Evolutionary conservation across 2,797 vertebrate species (phyloP).

Genomic region (Argyrosomus regius): DNA sequence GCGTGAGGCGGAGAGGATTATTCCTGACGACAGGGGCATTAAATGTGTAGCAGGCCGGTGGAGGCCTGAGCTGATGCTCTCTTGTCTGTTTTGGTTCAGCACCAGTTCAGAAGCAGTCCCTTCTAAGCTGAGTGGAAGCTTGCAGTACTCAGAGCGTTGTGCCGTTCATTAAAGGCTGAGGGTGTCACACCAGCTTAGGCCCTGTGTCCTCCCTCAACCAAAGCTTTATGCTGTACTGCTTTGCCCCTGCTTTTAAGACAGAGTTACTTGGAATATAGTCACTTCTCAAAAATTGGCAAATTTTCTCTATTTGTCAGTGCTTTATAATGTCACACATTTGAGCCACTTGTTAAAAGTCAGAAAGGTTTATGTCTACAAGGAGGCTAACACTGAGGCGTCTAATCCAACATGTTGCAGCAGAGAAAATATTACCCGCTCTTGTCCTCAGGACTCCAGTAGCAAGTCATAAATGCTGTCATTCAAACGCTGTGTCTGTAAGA

Average conservation of each 20-base stretch:
- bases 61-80: slow-evolving; percentile 79
- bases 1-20: slow-evolving; percentile 79
- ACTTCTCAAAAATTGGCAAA: slow-evolving; percentile 54
- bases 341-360: slow-evolving; percentile 61
- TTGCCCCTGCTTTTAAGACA: slow-evolving; percentile 62
- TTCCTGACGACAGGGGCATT: slow-evolving; percentile 84
- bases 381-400: slow-evolving; percentile 45
- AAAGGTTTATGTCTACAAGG: slow-evolving; percentile 57
- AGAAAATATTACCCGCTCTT: slow-evolving; percentile 57
- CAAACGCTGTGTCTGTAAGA: slow-evolving; percentile 40
- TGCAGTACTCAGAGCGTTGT: slow-evolving; percentile 74
- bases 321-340: slow-evolving; percentile 61
- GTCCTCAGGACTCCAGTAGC: slow-evolving; percentile 44
- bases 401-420: slow-evolving; percentile 51
- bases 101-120: slow-evolving; percentile 80
- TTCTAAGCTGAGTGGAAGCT: slow-evolving; percentile 76
- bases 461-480: slow-evolving; percentile 59
- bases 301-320: slow-evolving; percentile 64
- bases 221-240: slow-evolving; percentile 68
- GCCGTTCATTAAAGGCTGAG: slow-evolving; percentile 83
- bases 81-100: slow-evolving; percentile 80
- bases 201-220: slow-evolving; percentile 75
- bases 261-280: slow-evolving; percentile 52
- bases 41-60: slow-evolving; percentile 82
- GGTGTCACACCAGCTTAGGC: slow-evolving; percentile 85